phyloP scores from a whole-genome alignment of 2,113 vertebrate genomes.

The Meleagris gallopavo region DNA sequence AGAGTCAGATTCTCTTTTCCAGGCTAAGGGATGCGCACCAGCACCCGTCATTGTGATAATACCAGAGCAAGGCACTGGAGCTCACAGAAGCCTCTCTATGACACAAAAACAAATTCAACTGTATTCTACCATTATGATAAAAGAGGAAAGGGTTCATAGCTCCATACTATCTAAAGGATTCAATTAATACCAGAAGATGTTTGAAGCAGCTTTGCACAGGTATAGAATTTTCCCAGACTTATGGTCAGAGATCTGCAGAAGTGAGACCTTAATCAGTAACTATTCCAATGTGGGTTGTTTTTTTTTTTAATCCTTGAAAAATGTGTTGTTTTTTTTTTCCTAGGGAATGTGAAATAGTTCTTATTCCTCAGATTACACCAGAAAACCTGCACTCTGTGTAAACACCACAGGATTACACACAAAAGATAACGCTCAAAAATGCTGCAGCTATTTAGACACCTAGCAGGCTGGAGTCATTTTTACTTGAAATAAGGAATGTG shows the following conservation, averaged over 20 bases:
- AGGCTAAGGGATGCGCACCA: not conserved
- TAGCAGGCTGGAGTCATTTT: not conserved
- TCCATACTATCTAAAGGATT: not conserved
- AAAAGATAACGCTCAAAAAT: not conserved
- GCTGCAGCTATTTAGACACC: not conserved
- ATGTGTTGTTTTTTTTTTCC: not conserved
- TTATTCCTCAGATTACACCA: not conserved
- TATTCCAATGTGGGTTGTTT: not conserved
- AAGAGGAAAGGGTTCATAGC: not conserved
- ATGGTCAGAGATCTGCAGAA: not conserved
- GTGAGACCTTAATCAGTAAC: not conserved
- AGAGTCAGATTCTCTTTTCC: not conserved
- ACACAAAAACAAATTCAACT: not conserved
- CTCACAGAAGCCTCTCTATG: not conserved
- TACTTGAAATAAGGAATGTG: not conserved
- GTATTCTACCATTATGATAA: not conserved
- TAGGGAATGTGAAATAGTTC: not conserved
- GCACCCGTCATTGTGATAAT: not conserved
- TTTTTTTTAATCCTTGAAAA: not conserved
- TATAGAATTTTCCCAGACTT: not conserved
- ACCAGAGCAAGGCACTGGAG: not conserved
- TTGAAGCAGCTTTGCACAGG: not conserved
- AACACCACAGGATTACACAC: not conserved
- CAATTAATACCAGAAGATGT: not conserved
- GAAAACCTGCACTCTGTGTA: not conserved